Conservation (phyloP, 1,140 invertebrate species). For the Semibalanus balanoides region DNA sequence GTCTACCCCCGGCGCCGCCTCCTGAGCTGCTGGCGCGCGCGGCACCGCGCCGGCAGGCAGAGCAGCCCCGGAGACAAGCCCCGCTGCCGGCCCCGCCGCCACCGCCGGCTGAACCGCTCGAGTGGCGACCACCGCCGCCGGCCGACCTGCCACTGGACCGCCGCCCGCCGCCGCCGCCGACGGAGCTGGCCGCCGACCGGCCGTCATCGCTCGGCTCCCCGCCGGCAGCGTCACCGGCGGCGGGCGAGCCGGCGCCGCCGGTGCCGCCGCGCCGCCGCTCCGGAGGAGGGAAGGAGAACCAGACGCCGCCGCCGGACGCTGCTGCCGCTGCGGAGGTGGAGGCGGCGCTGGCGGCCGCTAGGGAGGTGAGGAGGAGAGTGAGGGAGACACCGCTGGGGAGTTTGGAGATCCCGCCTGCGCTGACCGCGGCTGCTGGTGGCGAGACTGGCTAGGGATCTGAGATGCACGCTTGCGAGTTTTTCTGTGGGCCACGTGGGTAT, state of each 20-base stretch:
- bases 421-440: not conserved
- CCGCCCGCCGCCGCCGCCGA: not conserved
- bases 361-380: constrained; percentile 9
- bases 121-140: not conserved
- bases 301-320: constrained; percentile 12
- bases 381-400: not conserved
- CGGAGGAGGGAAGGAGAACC: constrained; percentile 32
- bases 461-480: not conserved
- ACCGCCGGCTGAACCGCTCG: constrained; percentile 26
- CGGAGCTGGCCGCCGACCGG: not conserved
- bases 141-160: not conserved
- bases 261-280: constrained; percentile 41
- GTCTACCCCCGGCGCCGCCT: constrained; percentile 6
- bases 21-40: constrained; percentile 9
- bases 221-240: not conserved
- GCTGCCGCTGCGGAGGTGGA: not conserved
- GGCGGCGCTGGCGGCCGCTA: constrained; percentile 7
- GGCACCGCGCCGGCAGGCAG: constrained; percentile 9
- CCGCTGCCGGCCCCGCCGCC: constrained; percentile 16
- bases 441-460: not conserved
- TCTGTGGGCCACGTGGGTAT: not conserved
- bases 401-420: not conserved
- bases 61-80: constrained; percentile 5
- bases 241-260: constrained; percentile 24
- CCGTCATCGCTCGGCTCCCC: not conserved